Evolutionary conservation across 1,140 invertebrate species (phyloP).

Genomic region (Sycobia sp.): DNA sequence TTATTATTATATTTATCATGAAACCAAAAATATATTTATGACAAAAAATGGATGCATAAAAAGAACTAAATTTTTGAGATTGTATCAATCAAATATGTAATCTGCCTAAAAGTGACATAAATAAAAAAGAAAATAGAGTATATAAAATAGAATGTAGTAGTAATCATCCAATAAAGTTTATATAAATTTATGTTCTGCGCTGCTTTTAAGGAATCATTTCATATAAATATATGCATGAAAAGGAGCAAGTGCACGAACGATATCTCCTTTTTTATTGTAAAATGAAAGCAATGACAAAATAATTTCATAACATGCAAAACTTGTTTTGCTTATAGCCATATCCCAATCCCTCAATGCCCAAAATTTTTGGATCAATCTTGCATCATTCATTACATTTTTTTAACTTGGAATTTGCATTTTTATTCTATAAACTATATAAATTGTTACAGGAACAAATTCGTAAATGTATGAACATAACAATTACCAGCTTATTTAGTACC

Average conservation of each 20-base stretch:
- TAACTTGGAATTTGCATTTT: no score
- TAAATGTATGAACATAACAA: no score
- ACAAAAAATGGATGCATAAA: conserved; percentile 19
- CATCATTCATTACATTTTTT: not conserved
- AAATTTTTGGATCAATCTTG: conserved; percentile 1
- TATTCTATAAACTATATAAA: no score
- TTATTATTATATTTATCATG: conserved; percentile 33
- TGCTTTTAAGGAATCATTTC: conserved; percentile 23
- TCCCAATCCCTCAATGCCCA: conserved; percentile 9
- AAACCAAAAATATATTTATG: conserved; percentile 35
- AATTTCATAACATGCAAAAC: conserved; percentile 5
- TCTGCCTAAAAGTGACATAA: conserved; percentile 21
- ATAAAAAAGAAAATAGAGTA: conserved; percentile 26
- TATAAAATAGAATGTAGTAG: conserved; percentile 27
- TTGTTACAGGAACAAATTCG: no score
- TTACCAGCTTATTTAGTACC: no score
- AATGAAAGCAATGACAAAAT: not conserved
- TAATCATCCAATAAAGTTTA: conserved; percentile 29
- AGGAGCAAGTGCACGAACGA: conserved; percentile 35
- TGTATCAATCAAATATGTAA: conserved; percentile 34
- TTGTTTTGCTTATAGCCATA: conserved; percentile 18
- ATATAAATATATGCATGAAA: conserved; percentile 19
- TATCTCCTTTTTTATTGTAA: conserved; percentile 17
- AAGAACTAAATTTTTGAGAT: conserved; percentile 24
- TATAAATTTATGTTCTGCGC: conserved; percentile 26